Evolutionary conservation across 2,113 vertebrate genomes (phyloP), one percentile per base, ranked within the genome.

Genomic region (Mionectes macconnelli): DNA sequence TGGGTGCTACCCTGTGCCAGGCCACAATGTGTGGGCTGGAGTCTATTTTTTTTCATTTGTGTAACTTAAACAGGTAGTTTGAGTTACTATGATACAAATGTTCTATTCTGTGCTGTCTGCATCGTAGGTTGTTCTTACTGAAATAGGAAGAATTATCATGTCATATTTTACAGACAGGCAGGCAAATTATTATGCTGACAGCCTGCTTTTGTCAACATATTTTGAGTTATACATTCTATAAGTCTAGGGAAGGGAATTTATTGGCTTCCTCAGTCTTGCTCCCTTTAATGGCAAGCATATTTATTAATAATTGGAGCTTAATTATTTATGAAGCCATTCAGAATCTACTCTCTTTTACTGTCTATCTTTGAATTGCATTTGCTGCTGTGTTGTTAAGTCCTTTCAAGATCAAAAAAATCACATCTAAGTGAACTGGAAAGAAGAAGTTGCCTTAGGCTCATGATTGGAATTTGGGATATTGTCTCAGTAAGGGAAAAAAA

Each of bases 41-140:
- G 84, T 67, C 96, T 96, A 97, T 97, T 97, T 98, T 96, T 96
- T 97, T 97, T 97, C 95, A 93, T 94, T 93, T 94, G 92, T 93
- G 95, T 86, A 76, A 94, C 91, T 97, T 91, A 96, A 96, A 97
- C 94, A 73, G 96, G 95, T 62, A 91, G 96, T 97, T 97, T 96
- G 96, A 97, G 95, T 96, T 82, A 84, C 57, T 92, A 93, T 87
- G 96, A 57, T 91, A 96, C 87, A 89, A 96, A 87, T 76, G 81
- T 90, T 94, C 95, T 96, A 94, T 97, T 91, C 89, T 93, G 80
- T 95, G 90, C 97, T 97, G 96, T 97, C 97, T 97, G 96, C 50
- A 16, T 25, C 63, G 69, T 79, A 31, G 90, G 64, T 72, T 68
- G 90, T 47, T 89, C 92, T 4, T 19, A 12, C 95, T 92, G 87